Conservation (phyloP, 2,113 vertebrate genomes). For the Phasianus colchicus region DNA sequence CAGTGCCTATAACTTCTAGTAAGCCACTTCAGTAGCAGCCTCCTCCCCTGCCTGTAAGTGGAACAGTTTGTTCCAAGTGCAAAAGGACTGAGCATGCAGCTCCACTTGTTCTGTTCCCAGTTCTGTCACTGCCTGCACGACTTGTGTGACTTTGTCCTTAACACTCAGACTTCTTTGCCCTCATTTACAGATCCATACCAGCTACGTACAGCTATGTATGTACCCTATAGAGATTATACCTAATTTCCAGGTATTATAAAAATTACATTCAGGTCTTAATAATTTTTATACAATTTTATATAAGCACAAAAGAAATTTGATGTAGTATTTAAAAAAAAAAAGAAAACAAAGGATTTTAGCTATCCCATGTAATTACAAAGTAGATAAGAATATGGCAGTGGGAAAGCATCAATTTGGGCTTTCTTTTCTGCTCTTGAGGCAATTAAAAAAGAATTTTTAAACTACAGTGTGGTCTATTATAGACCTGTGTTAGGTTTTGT, state of each 20-base stretch:
- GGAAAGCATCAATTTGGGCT: background rate
- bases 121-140: background rate
- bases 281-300: rapidly evolving
- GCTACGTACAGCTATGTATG: background rate
- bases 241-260: background rate
- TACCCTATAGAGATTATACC: background rate
- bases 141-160: background rate
- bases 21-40: background rate
- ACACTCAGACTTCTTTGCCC: background rate
- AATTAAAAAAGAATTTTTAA: background rate
- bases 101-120: background rate
- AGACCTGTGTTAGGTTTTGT: background rate
- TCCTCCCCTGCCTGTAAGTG: background rate
- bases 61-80: conserved; percentile 17
- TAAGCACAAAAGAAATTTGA: background rate
- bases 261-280: background rate
- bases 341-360: background rate
- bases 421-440: background rate
- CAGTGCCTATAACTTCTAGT: background rate
- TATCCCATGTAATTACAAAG: background rate
- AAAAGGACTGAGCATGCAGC: background rate
- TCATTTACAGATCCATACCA: background rate
- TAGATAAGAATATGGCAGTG: background rate
- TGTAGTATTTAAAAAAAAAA: background rate
- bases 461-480: background rate